Percentiles rank a stretch among this genome's conserved stretches.
Conservation (phyloP, 2,113 vertebrate genomes). For the Okapia johnstoni region DNA sequence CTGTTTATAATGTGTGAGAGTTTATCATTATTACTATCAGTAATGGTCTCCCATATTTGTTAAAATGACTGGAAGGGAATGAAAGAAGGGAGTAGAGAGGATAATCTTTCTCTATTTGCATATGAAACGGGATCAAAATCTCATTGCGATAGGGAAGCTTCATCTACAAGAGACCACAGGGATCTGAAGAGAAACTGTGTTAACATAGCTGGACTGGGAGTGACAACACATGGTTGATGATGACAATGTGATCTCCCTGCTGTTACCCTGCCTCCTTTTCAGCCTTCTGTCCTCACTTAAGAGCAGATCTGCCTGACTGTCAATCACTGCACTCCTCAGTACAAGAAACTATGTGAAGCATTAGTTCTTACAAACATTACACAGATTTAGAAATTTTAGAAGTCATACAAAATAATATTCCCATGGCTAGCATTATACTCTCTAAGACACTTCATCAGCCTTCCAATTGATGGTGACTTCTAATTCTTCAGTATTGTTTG, state of each 20-base stretch:
- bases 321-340: neutral
- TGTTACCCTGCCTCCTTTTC: neutral
- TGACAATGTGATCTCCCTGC: neutral
- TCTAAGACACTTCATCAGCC: neutral
- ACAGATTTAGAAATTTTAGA: neutral
- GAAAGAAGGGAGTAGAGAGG: neutral
- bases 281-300: neutral
- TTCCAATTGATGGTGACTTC: neutral
- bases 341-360: neutral
- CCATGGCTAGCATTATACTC: neutral
- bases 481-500: neutral
- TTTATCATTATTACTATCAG: neutral
- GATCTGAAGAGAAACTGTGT: slow-evolving; percentile 38
- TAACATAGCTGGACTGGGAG: slow-evolving; percentile 40
- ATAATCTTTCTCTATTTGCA: slow-evolving; percentile 16
- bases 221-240: neutral
- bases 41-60: neutral
- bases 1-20: neutral
- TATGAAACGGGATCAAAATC: slow-evolving; percentile 27
- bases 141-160: slow-evolving; percentile 14
- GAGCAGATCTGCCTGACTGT: neutral
- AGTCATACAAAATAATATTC: neutral
- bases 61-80: neutral
- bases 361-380: neutral
- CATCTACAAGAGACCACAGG: slow-evolving; percentile 39